These are phyloP conservation scores for Cataglyphis rosenhaueri DNA, from an alignment of 2,888 invertebrate genomes.

Conservation along the genomic window DNA sequence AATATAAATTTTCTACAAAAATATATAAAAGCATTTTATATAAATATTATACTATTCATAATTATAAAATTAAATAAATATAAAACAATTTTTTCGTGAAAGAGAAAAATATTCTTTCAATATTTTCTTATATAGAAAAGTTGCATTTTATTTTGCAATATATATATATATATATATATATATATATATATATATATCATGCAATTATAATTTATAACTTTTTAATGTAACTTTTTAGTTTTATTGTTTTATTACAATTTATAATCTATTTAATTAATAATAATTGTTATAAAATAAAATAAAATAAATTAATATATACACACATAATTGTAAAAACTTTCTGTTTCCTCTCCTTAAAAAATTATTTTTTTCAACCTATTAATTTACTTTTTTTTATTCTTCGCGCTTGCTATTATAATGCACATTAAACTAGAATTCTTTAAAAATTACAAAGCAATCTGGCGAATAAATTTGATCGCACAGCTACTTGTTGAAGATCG, in stretches of 20 bases:
- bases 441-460: not conserved
- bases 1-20: not conserved
- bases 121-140: not conserved
- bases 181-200: too few relatives aligned
- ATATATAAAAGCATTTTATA: not conserved
- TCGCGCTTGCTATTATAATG: not conserved
- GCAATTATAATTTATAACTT: not conserved
- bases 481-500: conserved; percentile 13
- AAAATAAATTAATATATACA: not conserved
- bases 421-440: not conserved
- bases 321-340: not conserved
- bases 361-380: not conserved
- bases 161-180: not conserved
- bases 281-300: not conserved
- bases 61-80: not conserved
- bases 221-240: too few relatives aligned
- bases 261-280: not conserved
- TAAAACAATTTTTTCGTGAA: not conserved
- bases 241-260: too few relatives aligned
- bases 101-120: not conserved
- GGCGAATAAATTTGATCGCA: not conserved
- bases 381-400: too few relatives aligned
- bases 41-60: not conserved
- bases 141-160: not conserved
- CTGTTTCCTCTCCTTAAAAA: not conserved